Conservation (phyloP, 2,113 vertebrate species). For the Canis aureus region DNA sequence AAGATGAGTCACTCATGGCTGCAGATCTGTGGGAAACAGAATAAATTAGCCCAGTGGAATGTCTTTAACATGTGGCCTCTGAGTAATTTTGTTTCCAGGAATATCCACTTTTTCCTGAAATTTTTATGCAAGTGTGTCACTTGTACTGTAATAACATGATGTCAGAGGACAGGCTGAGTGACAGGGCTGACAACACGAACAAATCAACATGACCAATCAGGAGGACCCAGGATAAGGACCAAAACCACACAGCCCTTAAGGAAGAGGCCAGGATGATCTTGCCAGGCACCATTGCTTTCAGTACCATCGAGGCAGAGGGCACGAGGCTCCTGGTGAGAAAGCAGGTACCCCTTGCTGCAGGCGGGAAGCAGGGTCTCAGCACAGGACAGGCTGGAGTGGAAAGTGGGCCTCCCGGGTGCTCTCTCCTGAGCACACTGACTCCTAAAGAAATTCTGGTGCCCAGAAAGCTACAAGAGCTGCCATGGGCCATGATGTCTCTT, state of each 20-base stretch:
- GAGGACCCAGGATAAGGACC: neutral
- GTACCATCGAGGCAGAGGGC: neutral
- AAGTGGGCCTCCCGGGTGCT: neutral
- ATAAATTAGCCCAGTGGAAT: neutral
- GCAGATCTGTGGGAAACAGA: neutral
- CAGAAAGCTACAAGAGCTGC: neutral
- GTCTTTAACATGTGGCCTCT: neutral
- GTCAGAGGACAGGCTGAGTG: neutral
- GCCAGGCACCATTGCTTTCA: neutral
- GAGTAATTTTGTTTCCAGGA: neutral
- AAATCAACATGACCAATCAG: neutral
- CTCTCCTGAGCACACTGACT: neutral
- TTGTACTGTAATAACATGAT: neutral
- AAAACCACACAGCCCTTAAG: neutral
- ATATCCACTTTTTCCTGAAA: slow-evolving; percentile 39
- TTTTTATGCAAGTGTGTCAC: neutral
- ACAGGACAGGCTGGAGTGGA: neutral
- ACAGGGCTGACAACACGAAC: slow-evolving; percentile 2
- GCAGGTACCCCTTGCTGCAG: neutral
- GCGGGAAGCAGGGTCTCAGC: neutral
- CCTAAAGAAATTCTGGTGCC: neutral
- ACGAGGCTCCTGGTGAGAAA: neutral
- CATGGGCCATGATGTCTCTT: neutral
- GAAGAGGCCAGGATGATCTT: neutral
- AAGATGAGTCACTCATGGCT: neutral